These are phyloP conservation scores for Actinia tenebrosa DNA, from an alignment of 64 coral and sea anemone genomes.

Conservation along the genomic window DNA sequence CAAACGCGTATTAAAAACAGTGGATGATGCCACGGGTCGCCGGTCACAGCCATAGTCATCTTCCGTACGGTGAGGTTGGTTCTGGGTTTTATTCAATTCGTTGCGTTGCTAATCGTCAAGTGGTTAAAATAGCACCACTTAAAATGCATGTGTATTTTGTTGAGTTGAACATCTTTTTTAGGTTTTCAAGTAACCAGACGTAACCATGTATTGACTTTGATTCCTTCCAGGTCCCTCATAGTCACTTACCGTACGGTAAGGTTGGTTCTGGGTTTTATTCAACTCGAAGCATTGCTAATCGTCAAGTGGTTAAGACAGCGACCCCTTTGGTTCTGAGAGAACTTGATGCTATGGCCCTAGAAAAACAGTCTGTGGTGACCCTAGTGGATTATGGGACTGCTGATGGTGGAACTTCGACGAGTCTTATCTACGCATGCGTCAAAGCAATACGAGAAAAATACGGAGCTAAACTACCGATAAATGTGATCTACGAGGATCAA, in stretches of 20 bases:
- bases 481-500: constrained; percentile 19
- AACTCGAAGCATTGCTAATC: not conserved
- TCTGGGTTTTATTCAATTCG: constrained; percentile 30
- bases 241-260: not conserved
- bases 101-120: not conserved
- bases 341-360: not conserved
- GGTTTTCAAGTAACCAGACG: too few relatives aligned
- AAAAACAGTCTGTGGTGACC: constrained; percentile 24
- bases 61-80: constrained; percentile 29
- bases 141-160: too few relatives aligned
- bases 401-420: constrained; percentile 4
- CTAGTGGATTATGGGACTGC: constrained; percentile 29
- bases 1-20: too few relatives aligned
- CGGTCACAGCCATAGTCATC: not conserved
- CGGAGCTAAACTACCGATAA: not conserved
- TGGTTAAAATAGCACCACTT: not conserved
- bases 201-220: too few relatives aligned
- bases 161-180: too few relatives aligned
- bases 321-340: constrained; percentile 5
- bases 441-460: not conserved
- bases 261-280: not conserved
- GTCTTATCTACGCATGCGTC: constrained; percentile 6
- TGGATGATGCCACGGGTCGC: too few relatives aligned
- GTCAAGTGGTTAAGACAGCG: not conserved
- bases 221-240: not conserved